A percentile compares a stretch with the other conserved stretches of the same genome.
These are phyloP conservation scores for Epirrhoe tristata DNA, from an alignment of 2,888 invertebrate species.

Conservation along the genomic window DNA sequence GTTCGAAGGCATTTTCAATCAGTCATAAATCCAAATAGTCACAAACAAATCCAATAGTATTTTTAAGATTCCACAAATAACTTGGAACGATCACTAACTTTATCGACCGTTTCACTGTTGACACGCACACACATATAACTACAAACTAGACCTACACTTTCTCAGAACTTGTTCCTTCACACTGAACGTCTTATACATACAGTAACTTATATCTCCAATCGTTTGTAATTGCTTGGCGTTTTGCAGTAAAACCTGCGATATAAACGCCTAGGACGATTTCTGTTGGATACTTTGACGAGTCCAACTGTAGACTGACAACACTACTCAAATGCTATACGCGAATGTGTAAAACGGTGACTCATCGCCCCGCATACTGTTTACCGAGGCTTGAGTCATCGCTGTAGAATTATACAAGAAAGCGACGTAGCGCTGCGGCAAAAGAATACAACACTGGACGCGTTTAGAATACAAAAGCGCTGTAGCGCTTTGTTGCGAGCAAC, in stretches of 20 bases:
- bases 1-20: constrained; percentile 77
- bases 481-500: constrained; percentile 64
- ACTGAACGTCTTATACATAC: constrained; percentile 63
- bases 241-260: constrained; percentile 78
- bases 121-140: constrained; percentile 76
- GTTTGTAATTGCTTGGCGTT: constrained; percentile 68
- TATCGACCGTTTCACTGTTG: constrained; percentile 82
- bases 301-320: constrained; percentile 85
- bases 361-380: constrained; percentile 86
- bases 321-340: constrained; percentile 84
- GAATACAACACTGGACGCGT: constrained; percentile 49
- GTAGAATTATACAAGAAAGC: constrained; percentile 66
- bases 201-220: constrained; percentile 64
- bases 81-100: constrained; percentile 75
- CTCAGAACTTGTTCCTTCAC: constrained; percentile 73
- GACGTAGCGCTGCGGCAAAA: constrained; percentile 69
- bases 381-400: constrained; percentile 84
- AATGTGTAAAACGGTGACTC: constrained; percentile 86
- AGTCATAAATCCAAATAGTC: constrained; percentile 54
- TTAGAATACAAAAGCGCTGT: constrained; percentile 68
- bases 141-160: constrained; percentile 78
- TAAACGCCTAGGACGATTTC: constrained; percentile 75
- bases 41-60: constrained; percentile 62
- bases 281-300: constrained; percentile 77
- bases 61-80: constrained; percentile 78